These are phyloP conservation scores for Oreocharis arfaki DNA, from an alignment of 2,113 vertebrate genomes.

Conservation along the genomic window DNA sequence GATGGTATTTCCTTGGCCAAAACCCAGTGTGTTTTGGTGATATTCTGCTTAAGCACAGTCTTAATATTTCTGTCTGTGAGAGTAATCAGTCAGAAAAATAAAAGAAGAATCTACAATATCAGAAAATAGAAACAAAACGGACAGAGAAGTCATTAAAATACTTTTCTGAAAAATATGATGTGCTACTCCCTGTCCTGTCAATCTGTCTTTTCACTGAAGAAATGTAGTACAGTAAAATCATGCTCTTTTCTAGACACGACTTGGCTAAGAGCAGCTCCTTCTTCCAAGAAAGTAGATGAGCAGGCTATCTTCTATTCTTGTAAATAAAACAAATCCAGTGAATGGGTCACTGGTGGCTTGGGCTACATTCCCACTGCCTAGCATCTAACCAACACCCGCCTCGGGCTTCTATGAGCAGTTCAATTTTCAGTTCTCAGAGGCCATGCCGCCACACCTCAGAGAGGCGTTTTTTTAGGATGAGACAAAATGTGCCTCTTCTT, in stretches of 20 bases:
- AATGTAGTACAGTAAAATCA: not conserved
- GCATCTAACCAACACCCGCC: not conserved
- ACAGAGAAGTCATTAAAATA: not conserved
- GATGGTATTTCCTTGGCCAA: not conserved
- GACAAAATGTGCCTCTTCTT: not conserved
- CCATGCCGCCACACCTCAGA: not conserved
- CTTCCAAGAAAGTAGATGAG: not conserved
- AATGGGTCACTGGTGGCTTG: not conserved
- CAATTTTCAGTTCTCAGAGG: not conserved
- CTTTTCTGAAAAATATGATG: not conserved
- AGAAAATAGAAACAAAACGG: not conserved
- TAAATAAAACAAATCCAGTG: not conserved
- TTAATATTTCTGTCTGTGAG: not conserved
- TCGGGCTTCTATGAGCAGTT: fast-evolving
- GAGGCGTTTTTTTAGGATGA: not conserved
- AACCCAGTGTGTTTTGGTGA: not conserved
- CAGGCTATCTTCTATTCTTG: not conserved
- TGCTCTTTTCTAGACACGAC: not conserved
- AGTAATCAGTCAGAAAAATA: not conserved
- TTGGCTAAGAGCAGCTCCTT: not conserved
- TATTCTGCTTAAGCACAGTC: not conserved
- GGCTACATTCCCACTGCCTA: not conserved
- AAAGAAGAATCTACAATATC: not conserved
- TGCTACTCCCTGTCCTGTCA: not conserved
- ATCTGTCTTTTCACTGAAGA: not conserved